phyloP scores from a whole-genome alignment of 2,888 invertebrate species.

The Automeris io region DNA sequence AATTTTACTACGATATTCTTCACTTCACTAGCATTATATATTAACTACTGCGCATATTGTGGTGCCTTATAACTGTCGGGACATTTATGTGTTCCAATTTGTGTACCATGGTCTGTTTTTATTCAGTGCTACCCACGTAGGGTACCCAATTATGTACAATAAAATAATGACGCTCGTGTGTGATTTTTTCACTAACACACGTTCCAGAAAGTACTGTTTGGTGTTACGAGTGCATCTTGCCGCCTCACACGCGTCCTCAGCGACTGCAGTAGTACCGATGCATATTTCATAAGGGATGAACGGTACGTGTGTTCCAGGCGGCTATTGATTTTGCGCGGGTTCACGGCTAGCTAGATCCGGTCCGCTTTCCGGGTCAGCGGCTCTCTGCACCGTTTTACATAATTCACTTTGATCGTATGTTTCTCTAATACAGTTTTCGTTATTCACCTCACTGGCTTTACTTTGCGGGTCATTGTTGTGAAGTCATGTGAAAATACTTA shows the following conservation, averaged over 20 bases:
- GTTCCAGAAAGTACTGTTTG: neutral
- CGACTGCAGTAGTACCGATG: constrained; percentile 14
- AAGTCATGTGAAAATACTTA: too few species aligned
- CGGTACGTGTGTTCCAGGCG: constrained; percentile 21
- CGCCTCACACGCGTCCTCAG: neutral
- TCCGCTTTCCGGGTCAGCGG: constrained; percentile 27
- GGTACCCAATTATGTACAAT: too few species aligned
- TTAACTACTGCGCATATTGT: too few species aligned
- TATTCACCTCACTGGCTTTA: neutral
- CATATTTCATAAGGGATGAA: constrained; percentile 35
- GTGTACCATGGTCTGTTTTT: too few species aligned
- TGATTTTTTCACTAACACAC: neutral
- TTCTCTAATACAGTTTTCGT: neutral
- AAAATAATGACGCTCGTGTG: too few species aligned
- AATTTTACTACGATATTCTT: too few species aligned
- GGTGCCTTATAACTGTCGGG: too few species aligned
- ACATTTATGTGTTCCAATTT: too few species aligned
- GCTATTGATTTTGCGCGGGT: constrained; percentile 35
- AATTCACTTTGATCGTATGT: constrained; percentile 7
- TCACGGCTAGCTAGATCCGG: constrained; percentile 22
- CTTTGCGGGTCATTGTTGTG: too few species aligned
- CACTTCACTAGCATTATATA: too few species aligned
- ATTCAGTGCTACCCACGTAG: too few species aligned
- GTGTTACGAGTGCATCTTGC: neutral
- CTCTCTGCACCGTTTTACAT: constrained; percentile 9